Conservation (phyloP, 2,888 invertebrate genomes). For the Hemicrepidius hirtus region DNA sequence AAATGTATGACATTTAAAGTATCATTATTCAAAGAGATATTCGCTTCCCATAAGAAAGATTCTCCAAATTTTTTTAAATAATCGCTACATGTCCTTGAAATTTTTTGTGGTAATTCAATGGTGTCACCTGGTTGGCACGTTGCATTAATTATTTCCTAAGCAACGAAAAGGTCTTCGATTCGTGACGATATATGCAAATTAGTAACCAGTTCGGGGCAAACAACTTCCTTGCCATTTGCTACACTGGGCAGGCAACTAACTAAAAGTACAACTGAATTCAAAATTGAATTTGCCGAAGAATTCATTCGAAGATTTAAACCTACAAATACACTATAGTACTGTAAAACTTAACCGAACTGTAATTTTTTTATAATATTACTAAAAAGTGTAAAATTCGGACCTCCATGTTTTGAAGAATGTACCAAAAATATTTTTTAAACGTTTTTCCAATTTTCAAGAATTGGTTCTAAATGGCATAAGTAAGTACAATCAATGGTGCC, state of each 20-base stretch:
- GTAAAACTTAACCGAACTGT: too few species aligned
- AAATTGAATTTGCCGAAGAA: background rate
- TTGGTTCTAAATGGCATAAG: too few species aligned
- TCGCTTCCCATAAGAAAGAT: background rate
- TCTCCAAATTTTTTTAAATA: background rate
- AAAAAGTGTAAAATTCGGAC: too few species aligned
- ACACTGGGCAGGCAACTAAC: background rate
- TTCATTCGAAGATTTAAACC: background rate
- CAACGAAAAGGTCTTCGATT: slow-evolving; percentile 5
- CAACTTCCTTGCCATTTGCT: slow-evolving; percentile 21
- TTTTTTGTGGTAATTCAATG: slow-evolving; percentile 11
- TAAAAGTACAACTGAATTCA: slow-evolving; percentile 2
- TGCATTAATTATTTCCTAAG: slow-evolving; percentile 13
- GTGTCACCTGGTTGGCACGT: slow-evolving; percentile 20
- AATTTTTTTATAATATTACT: too few species aligned
- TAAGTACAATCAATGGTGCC: too few species aligned
- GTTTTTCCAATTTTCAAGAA: too few species aligned
- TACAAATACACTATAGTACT: too few species aligned
- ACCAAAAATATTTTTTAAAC: too few species aligned
- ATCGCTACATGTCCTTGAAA: background rate
- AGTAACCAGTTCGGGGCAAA: slow-evolving; percentile 19
- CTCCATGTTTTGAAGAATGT: too few species aligned
- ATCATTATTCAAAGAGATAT: background rate
- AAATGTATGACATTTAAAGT: background rate
- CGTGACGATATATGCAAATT: slow-evolving; percentile 21